Base-by-base conservation (phyloP, 1,140 invertebrate genomes). In the Forficula auricularia region DNA sequence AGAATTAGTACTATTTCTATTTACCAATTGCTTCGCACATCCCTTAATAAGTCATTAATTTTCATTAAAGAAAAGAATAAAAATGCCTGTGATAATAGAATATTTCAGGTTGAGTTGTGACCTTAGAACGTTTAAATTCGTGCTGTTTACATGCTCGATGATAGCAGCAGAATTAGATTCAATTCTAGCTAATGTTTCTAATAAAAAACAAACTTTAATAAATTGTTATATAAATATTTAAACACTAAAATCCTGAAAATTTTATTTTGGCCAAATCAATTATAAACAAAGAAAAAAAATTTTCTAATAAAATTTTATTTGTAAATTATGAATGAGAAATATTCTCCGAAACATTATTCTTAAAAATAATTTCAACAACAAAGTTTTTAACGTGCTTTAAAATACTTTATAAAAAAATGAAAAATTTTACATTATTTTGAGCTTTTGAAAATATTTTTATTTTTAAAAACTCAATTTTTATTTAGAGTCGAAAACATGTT, bases 31-130 rank as follows among this genome's bases (percentile, higher is more conserved):
- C 22, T 27, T 27, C 22, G 22, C 22, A 27, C 22, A 27, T 27
- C 22, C 22, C 22, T 27, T 27, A 6, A 27, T 27, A 27, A 27
- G 22, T 27, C 22, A 27, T 27, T 27, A 27, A 6, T 27, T 27
- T 27, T 6, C 4, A 27, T 27, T 27, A 27, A 27, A 27, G 22
- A 27, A 38, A 60, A 61, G 61, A 60, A 49, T 56, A 62, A 60
- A 58, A 58, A 64, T 61, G 64, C 64, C 64, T 66, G 64, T 66
- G 64, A 66, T 66, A 66, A 64, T 66, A 66, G 62, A 62, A 66
- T 65, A 60, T 27, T 61, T 65, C 62, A 64, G 61, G 62, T 65
- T 66, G 63, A 65, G 62, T 66, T 66, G 59, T 63, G 62, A 64
- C 63, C 61, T 66, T 65, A 61, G 60, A 63, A 57, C 63, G 58